These are phyloP conservation scores for Ciconia boyciana DNA, from an alignment of 2,113 vertebrate species.

Conservation along the genomic window DNA sequence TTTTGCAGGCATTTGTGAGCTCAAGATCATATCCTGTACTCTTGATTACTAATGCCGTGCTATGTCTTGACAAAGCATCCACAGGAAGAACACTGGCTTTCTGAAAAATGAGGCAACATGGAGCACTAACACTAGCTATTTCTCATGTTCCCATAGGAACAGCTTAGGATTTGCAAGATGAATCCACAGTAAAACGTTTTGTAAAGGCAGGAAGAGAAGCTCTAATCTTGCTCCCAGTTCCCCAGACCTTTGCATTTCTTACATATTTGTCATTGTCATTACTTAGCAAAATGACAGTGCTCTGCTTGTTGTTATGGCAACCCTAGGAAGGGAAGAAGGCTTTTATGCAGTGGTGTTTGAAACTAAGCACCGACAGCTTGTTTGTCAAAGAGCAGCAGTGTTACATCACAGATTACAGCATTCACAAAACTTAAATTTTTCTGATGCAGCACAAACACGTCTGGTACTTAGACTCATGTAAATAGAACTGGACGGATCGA, in stretches of 20 bases:
- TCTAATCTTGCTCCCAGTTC: conserved; percentile 21
- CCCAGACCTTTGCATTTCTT: conserved; percentile 34
- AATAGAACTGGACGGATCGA: background rate
- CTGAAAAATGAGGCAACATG: background rate
- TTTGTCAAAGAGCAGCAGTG: background rate
- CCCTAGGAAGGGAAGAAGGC: background rate
- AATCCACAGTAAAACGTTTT: conserved; percentile 31
- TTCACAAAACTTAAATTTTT: background rate
- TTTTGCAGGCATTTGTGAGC: background rate
- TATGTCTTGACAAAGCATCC: background rate
- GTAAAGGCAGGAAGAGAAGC: conserved; percentile 22
- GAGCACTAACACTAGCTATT: background rate
- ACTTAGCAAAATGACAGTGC: conserved; percentile 10
- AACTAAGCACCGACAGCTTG: background rate
- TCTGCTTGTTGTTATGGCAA: conserved; percentile 47
- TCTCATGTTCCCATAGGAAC: conserved; percentile 27
- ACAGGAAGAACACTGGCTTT: background rate
- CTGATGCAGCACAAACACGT: background rate
- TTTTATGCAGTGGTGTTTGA: background rate
- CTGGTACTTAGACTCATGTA: background rate
- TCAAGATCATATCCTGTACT: background rate
- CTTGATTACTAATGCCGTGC: background rate
- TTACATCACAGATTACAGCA: background rate
- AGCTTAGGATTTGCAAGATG: conserved; percentile 9
- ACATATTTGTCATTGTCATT: conserved; percentile 46